Percentiles rank a stretch among this genome's conserved stretches.
Evolutionary conservation across 2,797 vertebrate genomes (phyloP).

Genomic region (Sarcoramphus papa): DNA sequence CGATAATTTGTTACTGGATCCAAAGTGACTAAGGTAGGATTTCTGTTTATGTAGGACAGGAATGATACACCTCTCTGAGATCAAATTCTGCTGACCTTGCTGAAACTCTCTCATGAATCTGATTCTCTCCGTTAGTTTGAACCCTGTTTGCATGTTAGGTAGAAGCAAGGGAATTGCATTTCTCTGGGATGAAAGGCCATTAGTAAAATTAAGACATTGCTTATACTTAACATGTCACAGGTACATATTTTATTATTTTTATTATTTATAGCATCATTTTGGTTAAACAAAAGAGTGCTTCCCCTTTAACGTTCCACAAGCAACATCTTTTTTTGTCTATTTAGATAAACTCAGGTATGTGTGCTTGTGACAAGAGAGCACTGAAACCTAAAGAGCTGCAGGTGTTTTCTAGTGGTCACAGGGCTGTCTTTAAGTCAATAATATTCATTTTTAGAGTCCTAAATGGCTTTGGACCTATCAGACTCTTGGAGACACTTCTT

Average conservation of each 20-base stretch:
- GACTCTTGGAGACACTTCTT: not conserved
- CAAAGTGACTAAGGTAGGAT: not conserved
- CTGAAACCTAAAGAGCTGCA: not conserved
- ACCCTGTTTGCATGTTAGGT: not conserved
- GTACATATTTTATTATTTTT: not conserved
- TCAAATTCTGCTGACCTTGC: not conserved
- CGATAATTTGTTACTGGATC: not conserved
- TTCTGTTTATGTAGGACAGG: not conserved
- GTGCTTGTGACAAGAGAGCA: not conserved
- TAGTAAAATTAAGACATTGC: not conserved
- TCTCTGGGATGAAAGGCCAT: not conserved
- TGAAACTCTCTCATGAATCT: not conserved
- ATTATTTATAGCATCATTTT: not conserved
- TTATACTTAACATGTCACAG: not conserved
- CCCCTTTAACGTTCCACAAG: not conserved
- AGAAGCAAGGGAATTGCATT: not conserved
- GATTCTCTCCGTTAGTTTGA: not conserved
- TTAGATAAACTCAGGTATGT: not conserved
- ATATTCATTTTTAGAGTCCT: not conserved
- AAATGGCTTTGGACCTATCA: not conserved
- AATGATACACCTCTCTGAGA: not conserved
- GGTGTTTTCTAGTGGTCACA: not conserved
- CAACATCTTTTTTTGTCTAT: not conserved
- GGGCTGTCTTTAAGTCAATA: not conserved
- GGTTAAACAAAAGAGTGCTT: not conserved